phyloP scores from a whole-genome alignment of 2,888 invertebrate genomes.

The Plagodis dolabraria region DNA sequence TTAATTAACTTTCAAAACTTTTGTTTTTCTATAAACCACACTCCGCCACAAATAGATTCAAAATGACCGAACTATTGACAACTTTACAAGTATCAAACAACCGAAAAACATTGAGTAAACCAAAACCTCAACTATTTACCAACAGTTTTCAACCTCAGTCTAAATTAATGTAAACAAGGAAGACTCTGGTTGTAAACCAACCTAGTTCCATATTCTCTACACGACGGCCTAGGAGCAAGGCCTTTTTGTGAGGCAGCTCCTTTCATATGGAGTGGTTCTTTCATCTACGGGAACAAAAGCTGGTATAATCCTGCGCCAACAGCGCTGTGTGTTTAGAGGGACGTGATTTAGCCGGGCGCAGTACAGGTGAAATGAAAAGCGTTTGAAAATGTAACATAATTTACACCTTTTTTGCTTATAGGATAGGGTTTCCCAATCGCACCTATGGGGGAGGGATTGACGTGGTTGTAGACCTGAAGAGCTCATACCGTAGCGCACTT shows the following conservation, averaged over 20 bases:
- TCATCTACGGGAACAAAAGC: slow-evolving; percentile 45
- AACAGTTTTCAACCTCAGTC: not conserved
- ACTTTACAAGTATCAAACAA: too few species aligned
- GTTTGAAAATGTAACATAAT: slow-evolving; percentile 4
- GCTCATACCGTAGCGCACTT: too few species aligned
- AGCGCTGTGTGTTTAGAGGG: slow-evolving; percentile 35
- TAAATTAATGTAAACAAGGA: slow-evolving; percentile 10
- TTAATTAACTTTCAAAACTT: too few species aligned
- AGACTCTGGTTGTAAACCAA: slow-evolving; percentile 17
- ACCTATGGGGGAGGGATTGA: not conserved
- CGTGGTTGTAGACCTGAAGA: too few species aligned
- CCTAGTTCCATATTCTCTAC: slow-evolving; percentile 39
- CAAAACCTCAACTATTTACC: not conserved
- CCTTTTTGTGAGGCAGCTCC: slow-evolving; percentile 36
- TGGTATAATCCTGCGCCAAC: slow-evolving; percentile 42
- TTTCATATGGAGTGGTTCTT: slow-evolving; percentile 40
- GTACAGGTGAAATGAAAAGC: slow-evolving; percentile 11
- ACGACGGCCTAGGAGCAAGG: slow-evolving; percentile 32
- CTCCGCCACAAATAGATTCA: too few species aligned
- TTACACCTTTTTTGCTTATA: not conserved
- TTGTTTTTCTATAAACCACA: too few species aligned
- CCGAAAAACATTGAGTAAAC: too few species aligned
- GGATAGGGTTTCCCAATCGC: not conserved
- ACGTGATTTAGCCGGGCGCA: slow-evolving; percentile 27
- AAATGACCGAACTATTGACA: too few species aligned